Evolutionary conservation across 2,888 invertebrate species (phyloP), one percentile per base, ranked within the genome.

Genomic region (Drosophila suboccidentalis): DNA sequence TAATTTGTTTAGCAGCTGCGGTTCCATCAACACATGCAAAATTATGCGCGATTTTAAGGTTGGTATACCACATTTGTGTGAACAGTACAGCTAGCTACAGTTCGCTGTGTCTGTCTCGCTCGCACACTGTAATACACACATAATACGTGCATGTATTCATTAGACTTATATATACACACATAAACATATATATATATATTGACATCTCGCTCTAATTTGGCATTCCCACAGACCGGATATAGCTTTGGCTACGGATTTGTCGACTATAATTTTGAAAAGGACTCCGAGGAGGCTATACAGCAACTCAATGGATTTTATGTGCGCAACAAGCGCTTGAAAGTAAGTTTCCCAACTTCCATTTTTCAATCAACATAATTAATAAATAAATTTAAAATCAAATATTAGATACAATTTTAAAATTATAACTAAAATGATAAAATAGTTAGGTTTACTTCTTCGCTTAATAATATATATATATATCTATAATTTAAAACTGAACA

Each of bases 231-330:
- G 95, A 98, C 98, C 92, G 98, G 98, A 49, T 98, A 98, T 94
- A 98, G 98, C 93, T 98, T 97, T 92, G 98, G 98, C 39, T 98
- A 98, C 93, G 98, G 98, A 13, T 98, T 98, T 93, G 98, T 98
- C 17, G 98, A 98, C 93, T 98, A 96, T 92, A 95, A 95, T 60
- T 95, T 95, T 59, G 96, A 96, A 71, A 96, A 96, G 88, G 97
- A 98, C 93, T 98, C 98, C 13, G 93, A 95, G 55, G 94, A 96
- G 77, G 98, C 98, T 38, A 97, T 98, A 80, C 95, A 95, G 81
- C 95, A 96, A 50, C 94, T 98, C 86, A 98, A 98, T 92, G 98
- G 98, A n/a, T 95, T 96, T 75, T 96, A 96, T 92, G 95, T 97
- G 82, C 96, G 97, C 92, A 97, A 97, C 93, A 98, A 98, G 93